phyloP scores from a whole-genome alignment of 2,113 vertebrate genomes.

The Pithys albifrons region DNA sequence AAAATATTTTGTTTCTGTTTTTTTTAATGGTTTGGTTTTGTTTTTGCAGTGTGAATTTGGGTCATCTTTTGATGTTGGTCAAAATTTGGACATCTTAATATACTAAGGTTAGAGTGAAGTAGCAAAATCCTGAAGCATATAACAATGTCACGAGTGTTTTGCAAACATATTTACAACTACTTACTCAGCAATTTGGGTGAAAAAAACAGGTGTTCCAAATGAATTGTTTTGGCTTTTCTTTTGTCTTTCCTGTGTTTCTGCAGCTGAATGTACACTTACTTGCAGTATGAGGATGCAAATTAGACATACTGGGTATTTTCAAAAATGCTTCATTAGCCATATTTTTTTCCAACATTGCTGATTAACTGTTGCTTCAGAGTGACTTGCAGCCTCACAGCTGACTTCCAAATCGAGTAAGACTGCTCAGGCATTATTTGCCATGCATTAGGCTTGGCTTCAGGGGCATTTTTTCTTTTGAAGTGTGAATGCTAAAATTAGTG shows the following conservation, averaged over 20 bases:
- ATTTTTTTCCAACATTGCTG: not conserved
- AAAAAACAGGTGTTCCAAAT: not conserved
- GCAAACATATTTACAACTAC: not conserved
- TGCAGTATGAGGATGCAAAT: not conserved
- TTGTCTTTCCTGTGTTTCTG: not conserved
- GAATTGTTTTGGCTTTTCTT: not conserved
- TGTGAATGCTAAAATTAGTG: not conserved
- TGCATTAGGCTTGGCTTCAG: not conserved
- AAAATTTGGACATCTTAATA: not conserved
- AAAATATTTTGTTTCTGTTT: not conserved
- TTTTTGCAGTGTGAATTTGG: not conserved
- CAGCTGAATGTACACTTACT: not conserved
- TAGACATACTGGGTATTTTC: not conserved
- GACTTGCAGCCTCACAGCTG: not conserved
- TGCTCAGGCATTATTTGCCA: not conserved
- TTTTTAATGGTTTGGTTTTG: not conserved
- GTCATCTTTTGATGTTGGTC: not conserved
- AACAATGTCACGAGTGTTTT: fast-evolving
- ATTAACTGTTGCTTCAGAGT: not conserved
- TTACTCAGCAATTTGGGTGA: not conserved
- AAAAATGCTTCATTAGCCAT: not conserved
- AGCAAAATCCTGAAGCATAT: not conserved
- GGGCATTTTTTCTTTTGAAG: not conserved
- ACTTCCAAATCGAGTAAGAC: not conserved
- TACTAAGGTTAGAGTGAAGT: not conserved